phyloP scores from a whole-genome alignment of 2,797 vertebrate genomes.

The Neosalanx taihuensis region DNA sequence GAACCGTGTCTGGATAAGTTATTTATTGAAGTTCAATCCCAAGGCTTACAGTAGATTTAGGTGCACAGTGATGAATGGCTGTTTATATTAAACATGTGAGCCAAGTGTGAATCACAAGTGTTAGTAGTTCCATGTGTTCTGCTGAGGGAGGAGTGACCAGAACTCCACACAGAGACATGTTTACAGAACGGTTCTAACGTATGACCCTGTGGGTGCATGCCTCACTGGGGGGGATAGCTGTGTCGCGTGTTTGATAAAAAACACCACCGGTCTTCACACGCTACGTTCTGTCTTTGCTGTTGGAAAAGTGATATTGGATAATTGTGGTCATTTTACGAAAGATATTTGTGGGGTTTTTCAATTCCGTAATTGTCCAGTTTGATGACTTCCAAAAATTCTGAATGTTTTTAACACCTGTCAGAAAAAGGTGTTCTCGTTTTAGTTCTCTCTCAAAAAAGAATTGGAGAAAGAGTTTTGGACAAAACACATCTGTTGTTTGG shows the following conservation, averaged over 20 bases:
- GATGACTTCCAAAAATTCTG: neutral
- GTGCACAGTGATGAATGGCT: neutral
- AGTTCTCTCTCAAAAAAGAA: constrained; percentile 6
- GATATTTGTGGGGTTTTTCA: no score
- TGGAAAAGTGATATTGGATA: neutral
- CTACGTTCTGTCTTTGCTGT: neutral
- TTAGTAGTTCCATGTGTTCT: neutral
- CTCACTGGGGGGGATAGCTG: neutral
- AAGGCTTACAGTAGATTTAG: neutral
- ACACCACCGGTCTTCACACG: neutral
- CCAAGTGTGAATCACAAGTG: neutral
- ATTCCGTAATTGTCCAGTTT: no score
- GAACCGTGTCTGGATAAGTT: constrained; percentile 1
- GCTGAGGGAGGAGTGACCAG: neutral
- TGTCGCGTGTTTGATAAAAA: neutral
- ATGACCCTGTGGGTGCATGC: neutral
- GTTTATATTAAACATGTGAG: neutral
- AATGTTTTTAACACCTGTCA: neutral
- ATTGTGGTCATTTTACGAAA: no score
- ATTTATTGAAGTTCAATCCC: constrained; percentile 3
- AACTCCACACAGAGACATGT: neutral
- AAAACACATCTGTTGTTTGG: constrained; percentile 7
- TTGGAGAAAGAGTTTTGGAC: constrained; percentile 7
- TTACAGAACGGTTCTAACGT: neutral
- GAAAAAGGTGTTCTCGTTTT: neutral